These are phyloP conservation scores for Amphibalanus amphitrite DNA, from an alignment of 1,140 invertebrate genomes.

Conservation along the genomic window DNA sequence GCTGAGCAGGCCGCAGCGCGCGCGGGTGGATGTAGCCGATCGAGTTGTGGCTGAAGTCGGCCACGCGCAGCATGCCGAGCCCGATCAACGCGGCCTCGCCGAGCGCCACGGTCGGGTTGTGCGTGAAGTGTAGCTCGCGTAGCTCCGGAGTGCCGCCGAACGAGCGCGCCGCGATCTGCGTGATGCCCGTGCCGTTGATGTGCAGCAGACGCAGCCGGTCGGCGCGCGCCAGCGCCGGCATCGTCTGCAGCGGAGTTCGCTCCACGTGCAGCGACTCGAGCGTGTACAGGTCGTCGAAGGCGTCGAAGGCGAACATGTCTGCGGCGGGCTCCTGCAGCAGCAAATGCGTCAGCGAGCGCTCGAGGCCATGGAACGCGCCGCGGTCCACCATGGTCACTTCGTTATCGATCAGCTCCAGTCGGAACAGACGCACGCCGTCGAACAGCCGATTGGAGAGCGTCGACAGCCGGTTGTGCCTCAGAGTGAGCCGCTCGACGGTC, in stretches of 20 bases:
- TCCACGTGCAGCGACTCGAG: not conserved
- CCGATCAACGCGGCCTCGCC: not conserved
- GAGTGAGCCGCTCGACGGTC: not conserved
- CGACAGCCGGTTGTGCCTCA: not conserved
- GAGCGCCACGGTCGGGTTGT: not conserved
- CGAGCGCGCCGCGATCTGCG: not conserved
- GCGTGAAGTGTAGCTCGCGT: not conserved
- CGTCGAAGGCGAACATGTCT: not conserved
- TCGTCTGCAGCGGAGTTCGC: not conserved
- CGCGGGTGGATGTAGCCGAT: not conserved
- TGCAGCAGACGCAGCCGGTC: not conserved
- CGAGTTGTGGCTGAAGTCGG: not conserved
- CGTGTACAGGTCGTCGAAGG: not conserved
- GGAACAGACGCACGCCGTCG: not conserved
- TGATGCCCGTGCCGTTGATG: conserved; percentile 3
- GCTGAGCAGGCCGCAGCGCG: not conserved
- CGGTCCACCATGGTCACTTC: not conserved
- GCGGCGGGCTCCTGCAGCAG: not conserved
- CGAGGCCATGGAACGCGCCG: not conserved
- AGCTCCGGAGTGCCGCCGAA: not conserved
- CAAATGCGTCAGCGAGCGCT: not conserved
- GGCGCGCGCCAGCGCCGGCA: not conserved
- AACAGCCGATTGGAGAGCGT: not conserved
- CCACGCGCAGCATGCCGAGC: not conserved
- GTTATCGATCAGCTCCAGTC: not conserved